Base-by-base conservation (phyloP, 2,797 vertebrate genomes). In the Tokudaia muenninki region DNA sequence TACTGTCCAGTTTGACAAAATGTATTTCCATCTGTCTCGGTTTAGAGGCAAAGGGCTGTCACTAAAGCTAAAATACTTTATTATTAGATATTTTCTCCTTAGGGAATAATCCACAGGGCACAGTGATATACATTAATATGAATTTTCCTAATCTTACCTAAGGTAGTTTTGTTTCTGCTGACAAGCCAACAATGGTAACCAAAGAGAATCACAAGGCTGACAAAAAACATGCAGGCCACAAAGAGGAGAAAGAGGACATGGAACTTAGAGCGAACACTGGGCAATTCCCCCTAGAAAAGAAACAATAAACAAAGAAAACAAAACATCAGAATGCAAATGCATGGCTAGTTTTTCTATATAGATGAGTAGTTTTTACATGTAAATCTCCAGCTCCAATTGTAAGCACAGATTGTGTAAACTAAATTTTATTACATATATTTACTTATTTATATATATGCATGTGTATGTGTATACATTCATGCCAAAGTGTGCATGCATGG, bases 111-210 rank as follows among this genome's bases (percentile, higher is more conserved):
- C 4, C 7, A 81, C 2, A 59, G 67, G 79, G 84, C 55, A 92
- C 12, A 52, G 44, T 91, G 31, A 94, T 75, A 94, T 22, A 95
- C 31, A 87, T 17, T 87, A 89, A 81, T 65, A 52, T 67, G 52
- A 59, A 94, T 97, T 95, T 92, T 92, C 63, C 70, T 91, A 92
- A 37, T 96, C 99, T 99, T 98, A 99, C 99, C 99, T 98, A 99
- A 98, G 47, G 99, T 99, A 74, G 99, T 99, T 98, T 99, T 99
- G 99, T 99, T 99, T 98, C 99, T 99, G 97, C 99, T 99, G 94
- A 99, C 99, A 22, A 99, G 98, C 99, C 99, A 99, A 97, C 99
- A 99, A 96, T 99, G 99, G 98, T 99, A 99, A 96, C 99, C 99
- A 96, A 99, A 99, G 59, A 99, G 99, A 98, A 99, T 99, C 99